Evolutionary conservation across 2,888 invertebrate species (phyloP), one percentile per base, ranked within the genome.

Genomic region (Eupithecia pulchellata): DNA sequence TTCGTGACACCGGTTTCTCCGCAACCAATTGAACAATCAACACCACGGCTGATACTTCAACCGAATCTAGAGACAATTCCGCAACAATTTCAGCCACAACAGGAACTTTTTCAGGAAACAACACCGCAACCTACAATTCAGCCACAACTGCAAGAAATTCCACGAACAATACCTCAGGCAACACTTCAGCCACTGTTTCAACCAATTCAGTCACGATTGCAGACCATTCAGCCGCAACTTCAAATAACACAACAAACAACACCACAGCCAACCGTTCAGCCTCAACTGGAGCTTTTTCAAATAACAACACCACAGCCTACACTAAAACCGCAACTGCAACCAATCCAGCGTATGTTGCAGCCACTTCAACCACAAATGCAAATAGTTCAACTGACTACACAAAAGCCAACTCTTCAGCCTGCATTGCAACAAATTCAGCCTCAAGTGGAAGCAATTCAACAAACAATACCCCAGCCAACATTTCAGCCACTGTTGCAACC

Each of bases 21-120:
- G 5, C 68, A 64, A 58, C 4, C n/a, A 34, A 64, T 64, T 60
- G 58, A 69, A 30, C 68, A 64, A 58, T 47, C 58, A 14, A 64
- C 64, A 55, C 36, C 69, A 11, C 30, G 30, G 17, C 32, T 32
- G 9, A n/a, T 60, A 60, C 17, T 29, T 27, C 29, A 30, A 47
- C 47, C 47, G 2, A 30, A 30, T 9, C 30, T 30, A 30, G 30
- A 58, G 17, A 17, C 14, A 58, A n/a, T 11, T 20, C 47, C 14
- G 17, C 55, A 30, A n/a, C 27, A 8, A 17, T 1, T 57, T 30
- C 64, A 60, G n/a, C 61, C 61, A 14, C 61, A 61, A 20, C 30
- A 42, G 17, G 52, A 65, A 55, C 20, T 25, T 0, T 29, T 63
- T 55, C 68, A 68, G 29, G 47, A 29, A 14, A 57, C 57, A 57